Evolutionary conservation across 2,888 invertebrate species (phyloP), one percentile per base, ranked within the genome.

Genomic region (Mongoloraphidia duomilia): DNA sequence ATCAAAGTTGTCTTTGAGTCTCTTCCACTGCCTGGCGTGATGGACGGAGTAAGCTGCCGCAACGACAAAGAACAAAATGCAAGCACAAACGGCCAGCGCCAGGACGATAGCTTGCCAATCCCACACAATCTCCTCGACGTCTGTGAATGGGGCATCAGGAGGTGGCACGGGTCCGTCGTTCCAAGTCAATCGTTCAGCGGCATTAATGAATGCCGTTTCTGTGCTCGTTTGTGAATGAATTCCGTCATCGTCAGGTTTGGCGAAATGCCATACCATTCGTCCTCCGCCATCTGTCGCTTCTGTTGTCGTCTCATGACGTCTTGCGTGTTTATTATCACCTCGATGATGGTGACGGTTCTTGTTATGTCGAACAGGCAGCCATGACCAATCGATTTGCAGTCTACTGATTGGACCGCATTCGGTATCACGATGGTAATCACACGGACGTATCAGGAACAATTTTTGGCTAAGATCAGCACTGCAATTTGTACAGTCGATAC

Each of bases 21-120:
- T 75, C 64, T 79, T 77, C 86, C 86, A 87, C 65, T 86, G 86
- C 61, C 79, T 77, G 58, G 84, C 82, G 63, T 86, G 85, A 60
- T 85, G 79, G 59, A 86, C 68, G 57, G 84, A 82, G 64, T 85
- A 80, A 60, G 80, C 76, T 57, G 84, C 77, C 63, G 85, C 84
- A 55, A 82, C 82, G 59, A 83, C 71, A 72, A 87, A 85, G 72
- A 87, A 87, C 62, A 86, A 72, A 51, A 85, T 73, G 71, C 86
- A 87, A 54, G 84, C 82, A 63, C 80, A 76, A 37, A 82, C 80
- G 44, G 85, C 86, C 56, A 84, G 67, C 52, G 80, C 76, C 59
- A 87, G 72, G 49, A 82, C 80, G 44, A 80, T 75, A 49, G 82
- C 79, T 62, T 85, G 84, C 76, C 84, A 77, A 67, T 85, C 84